These are phyloP conservation scores for Globicephala melas DNA, from an alignment of 2,113 vertebrate species.

Conservation along the genomic window DNA sequence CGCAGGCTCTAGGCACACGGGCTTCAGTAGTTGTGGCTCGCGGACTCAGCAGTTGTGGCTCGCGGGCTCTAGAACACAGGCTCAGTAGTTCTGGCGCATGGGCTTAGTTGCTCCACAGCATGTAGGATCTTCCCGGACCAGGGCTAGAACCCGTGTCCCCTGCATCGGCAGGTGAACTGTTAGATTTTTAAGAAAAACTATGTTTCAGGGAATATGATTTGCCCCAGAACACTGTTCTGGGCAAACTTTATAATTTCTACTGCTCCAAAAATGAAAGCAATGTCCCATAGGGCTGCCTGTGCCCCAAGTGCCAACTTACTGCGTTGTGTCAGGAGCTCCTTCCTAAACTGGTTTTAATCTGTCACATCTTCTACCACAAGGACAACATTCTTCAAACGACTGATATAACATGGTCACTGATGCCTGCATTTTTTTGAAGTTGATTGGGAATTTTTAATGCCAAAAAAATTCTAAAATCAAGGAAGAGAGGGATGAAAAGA, in stretches of 20 bases:
- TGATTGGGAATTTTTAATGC: not conserved
- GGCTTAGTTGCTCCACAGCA: no score
- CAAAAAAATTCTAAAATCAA: not conserved
- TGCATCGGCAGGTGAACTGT: no score
- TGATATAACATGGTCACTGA: not conserved
- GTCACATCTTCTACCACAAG: no score
- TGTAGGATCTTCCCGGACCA: no score
- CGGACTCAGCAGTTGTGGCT: no score
- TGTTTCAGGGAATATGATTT: not conserved
- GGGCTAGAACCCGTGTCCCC: no score
- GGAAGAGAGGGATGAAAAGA: not conserved
- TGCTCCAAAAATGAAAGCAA: not conserved
- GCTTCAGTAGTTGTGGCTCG: no score
- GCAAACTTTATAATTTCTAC: not conserved
- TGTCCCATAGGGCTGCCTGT: not conserved
- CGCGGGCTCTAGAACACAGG: no score
- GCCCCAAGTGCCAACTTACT: not conserved
- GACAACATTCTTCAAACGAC: not conserved
- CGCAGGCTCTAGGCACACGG: accelerated
- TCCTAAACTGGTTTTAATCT: not conserved
- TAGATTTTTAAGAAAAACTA: not conserved
- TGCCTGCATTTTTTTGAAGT: not conserved
- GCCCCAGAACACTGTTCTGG: not conserved
- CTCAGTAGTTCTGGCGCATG: no score
- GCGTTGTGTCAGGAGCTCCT: not conserved